Percentiles rank a stretch among this genome's conserved stretches.
Conservation (phyloP, 2,797 vertebrate genomes). For the Brachyalestes nurse region DNA sequence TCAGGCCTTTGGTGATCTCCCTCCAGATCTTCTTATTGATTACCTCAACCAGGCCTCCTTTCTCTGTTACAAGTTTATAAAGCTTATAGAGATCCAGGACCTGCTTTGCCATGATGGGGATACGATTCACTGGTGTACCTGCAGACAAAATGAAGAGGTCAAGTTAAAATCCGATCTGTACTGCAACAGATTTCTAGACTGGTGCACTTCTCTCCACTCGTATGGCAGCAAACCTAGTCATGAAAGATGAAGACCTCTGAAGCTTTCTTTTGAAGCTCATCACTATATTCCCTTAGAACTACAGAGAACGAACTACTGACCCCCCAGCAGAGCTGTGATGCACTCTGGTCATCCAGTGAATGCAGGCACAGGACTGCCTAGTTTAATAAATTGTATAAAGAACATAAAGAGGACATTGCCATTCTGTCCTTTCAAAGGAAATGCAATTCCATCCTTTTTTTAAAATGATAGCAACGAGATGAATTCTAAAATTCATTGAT, state of each 20-base stretch:
- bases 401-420: background rate
- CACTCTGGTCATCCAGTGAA: background rate
- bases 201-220: background rate
- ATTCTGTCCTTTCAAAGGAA: too few relatives aligned
- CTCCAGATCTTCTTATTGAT: constrained; percentile 91
- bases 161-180: background rate
- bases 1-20: constrained; percentile 89
- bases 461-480: background rate
- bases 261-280: background rate
- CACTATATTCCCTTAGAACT: background rate
- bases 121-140: constrained; percentile 90
- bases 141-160: background rate
- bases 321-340: background rate
- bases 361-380: too few relatives aligned
- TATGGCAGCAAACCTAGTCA: background rate
- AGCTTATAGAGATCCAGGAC: constrained; percentile 89
- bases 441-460: too few relatives aligned
- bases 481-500: background rate
- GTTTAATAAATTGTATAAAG: background rate
- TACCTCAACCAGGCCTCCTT: constrained; percentile 87
- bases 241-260: background rate
- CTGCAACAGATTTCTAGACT: background rate
- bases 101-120: constrained; percentile 92
- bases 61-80: constrained; percentile 88
- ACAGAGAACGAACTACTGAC: background rate